Base-by-base conservation (phyloP, 1,140 invertebrate species). In the Paramacrobiotus metropolitanus region DNA sequence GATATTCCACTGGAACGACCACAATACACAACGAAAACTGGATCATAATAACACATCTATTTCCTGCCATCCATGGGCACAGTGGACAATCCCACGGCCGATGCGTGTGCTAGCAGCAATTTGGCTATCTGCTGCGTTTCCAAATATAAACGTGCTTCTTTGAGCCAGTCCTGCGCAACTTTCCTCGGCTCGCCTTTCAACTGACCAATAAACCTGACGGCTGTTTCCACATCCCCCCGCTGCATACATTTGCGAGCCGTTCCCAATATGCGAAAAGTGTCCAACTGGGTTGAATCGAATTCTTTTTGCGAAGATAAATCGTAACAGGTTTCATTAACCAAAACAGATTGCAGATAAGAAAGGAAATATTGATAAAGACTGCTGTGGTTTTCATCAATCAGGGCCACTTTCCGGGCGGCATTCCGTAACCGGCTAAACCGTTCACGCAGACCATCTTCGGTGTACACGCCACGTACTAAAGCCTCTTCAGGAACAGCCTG, bases 81-180 rank as follows among this genome's bases (percentile, higher is more conserved):
- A 40, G 9, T 40, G 34, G 34, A 40, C 34, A 74, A 68, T 44
- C 70, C 71, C 24, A 70, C 68, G 31, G 72, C 70, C 28, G 73
- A 70, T 44, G 87, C 86, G 71, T 91, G 84, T 2, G 86, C 83
- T 74, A 90, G 79, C 21, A 96, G 74, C 1, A 85, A 82, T 67
- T 86, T 80, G 21, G 88, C 84, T 28, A 87, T 86, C 73, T 92
- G 88, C 68, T 84, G 79, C n/a, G 87, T 83, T 75, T 95, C 92
- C 63, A 96, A 75, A 65, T 87, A 79, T 21, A 85, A 76, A 60
- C 82, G 79, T 0, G 85, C 79, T 68, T 93, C 89, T 62, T 82
- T 79, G 66, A 90, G 80, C 91, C 91, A 97, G 65, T 86, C 82
- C 44, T 71, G 72, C 1, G 90, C 86, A 2, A 91, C 79, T n/a